Evolutionary conservation across 2,888 invertebrate genomes (phyloP).

Genomic region (Carabus problematicus): DNA sequence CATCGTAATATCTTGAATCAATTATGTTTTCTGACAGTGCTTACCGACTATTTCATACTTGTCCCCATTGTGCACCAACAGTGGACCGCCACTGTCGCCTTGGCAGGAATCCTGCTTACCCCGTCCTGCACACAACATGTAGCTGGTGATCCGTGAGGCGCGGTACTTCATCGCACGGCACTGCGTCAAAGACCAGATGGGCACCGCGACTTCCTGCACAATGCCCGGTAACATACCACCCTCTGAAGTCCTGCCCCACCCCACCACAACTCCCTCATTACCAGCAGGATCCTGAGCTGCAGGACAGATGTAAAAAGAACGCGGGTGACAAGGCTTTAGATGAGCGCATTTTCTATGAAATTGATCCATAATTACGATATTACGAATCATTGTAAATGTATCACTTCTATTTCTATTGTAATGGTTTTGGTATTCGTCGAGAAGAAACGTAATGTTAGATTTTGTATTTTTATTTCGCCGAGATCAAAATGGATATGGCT

Average conservation of each 20-base stretch:
- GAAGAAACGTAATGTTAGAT: too few relatives aligned
- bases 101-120: slow-evolving; percentile 86
- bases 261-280: slow-evolving; percentile 79
- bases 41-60: slow-evolving; percentile 82
- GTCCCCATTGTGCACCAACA: slow-evolving; percentile 76
- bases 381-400: too few relatives aligned
- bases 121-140: slow-evolving; percentile 86
- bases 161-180: slow-evolving; percentile 86
- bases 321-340: too few relatives aligned
- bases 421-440: too few relatives aligned
- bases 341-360: too few relatives aligned
- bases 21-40: too few relatives aligned
- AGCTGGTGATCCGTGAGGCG: slow-evolving; percentile 80
- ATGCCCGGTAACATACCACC: slow-evolving; percentile 80
- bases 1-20: too few relatives aligned
- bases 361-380: too few relatives aligned
- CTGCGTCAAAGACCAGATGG: slow-evolving; percentile 79
- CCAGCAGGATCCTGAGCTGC: slow-evolving; percentile 72
- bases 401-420: too few relatives aligned
- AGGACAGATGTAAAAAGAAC: slow-evolving; percentile 43
- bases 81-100: slow-evolving; percentile 87
- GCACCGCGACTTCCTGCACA: slow-evolving; percentile 85
- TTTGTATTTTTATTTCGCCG: too few relatives aligned
- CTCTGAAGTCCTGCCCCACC: slow-evolving; percentile 86
- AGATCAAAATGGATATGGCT: too few relatives aligned